Evolutionary conservation across 2,888 invertebrate genomes (phyloP).

Genomic region (Parasteatoda lunata): DNA sequence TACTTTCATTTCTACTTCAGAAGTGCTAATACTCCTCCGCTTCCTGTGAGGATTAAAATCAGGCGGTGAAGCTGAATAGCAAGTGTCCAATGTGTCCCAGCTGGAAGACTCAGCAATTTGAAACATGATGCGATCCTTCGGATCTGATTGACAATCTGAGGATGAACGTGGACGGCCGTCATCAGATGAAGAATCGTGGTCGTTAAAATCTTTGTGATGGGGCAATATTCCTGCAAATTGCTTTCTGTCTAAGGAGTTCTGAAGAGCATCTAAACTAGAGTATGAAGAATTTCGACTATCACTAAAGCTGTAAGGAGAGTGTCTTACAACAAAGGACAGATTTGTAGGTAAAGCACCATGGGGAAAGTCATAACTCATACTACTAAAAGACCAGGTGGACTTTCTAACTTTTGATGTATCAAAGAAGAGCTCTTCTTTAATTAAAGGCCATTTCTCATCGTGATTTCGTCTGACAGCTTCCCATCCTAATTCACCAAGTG

Average conservation of each 20-base stretch:
- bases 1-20: constrained; percentile 57
- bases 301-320: constrained; percentile 24
- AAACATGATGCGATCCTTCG: constrained; percentile 23
- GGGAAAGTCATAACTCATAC: constrained; percentile 65
- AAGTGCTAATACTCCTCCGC: constrained; percentile 68
- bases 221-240: constrained; percentile 12
- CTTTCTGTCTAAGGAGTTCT: constrained; percentile 23
- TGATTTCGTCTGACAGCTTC: constrained; percentile 82
- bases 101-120: constrained; percentile 55
- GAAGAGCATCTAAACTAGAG: constrained; percentile 35
- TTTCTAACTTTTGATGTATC: constrained; percentile 51
- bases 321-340: constrained; percentile 48
- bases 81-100: constrained; percentile 51
- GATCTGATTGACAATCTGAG: constrained; percentile 60
- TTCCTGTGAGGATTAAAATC: constrained; percentile 33
- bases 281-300: constrained; percentile 43
- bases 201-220: constrained; percentile 1
- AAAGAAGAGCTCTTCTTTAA: constrained; percentile 77
- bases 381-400: constrained; percentile 68
- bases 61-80: constrained; percentile 26
- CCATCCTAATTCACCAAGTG: constrained; percentile 82
- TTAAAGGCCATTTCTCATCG: constrained; percentile 84
- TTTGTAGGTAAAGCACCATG: constrained; percentile 47
- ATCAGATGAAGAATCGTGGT: constrained; percentile 19
- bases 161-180: constrained; percentile 61